Evolutionary conservation across 2,797 vertebrate genomes (phyloP).

Genomic region (Simalia tracyae): DNA sequence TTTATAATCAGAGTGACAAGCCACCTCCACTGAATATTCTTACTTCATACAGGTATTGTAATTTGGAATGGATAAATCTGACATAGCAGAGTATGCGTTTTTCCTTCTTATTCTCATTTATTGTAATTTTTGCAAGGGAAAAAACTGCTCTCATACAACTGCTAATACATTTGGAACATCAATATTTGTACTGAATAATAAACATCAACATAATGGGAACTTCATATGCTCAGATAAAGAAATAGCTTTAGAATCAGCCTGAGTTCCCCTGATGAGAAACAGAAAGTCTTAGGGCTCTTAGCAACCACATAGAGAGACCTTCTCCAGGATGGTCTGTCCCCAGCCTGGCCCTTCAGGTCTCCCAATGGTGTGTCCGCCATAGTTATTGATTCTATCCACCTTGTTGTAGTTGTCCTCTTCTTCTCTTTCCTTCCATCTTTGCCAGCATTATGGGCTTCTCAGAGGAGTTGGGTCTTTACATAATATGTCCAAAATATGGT

Average conservation of each 20-base stretch:
- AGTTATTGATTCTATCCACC: neutral
- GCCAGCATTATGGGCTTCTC: neutral
- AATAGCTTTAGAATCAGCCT: neutral
- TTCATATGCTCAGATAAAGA: neutral
- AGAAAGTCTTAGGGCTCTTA: neutral
- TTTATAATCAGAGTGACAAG: conserved; percentile 93
- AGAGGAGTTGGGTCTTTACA: neutral
- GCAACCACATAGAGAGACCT: neutral
- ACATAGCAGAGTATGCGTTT: neutral
- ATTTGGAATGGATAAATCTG: accelerated
- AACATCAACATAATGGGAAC: neutral
- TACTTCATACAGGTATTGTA: conserved; percentile 85
- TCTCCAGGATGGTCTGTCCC: neutral
- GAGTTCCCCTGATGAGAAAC: neutral
- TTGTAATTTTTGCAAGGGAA: neutral
- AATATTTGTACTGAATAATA: neutral
- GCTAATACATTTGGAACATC: neutral
- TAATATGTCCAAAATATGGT: too few species aligned
- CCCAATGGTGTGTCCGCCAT: neutral
- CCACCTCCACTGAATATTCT: conserved; percentile 95
- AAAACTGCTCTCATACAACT: neutral
- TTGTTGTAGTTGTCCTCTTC: neutral
- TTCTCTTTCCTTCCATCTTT: neutral
- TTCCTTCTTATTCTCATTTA: neutral
- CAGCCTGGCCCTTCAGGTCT: neutral